Evolutionary conservation across 2,797 vertebrate genomes (phyloP).

Genomic region (Pangasius larnaudii): DNA sequence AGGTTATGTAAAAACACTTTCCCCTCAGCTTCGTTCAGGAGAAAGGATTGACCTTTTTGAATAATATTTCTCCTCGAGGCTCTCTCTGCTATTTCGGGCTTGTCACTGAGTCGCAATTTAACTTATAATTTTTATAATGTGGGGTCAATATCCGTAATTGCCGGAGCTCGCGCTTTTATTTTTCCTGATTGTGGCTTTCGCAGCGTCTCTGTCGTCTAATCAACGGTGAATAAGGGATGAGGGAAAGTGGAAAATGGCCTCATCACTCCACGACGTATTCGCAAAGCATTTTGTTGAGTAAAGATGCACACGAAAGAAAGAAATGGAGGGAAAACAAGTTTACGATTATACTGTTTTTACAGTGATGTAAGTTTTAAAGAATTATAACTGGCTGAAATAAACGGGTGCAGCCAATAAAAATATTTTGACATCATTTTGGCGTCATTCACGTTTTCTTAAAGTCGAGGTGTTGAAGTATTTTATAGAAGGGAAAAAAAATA

Average conservation of each 20-base stretch:
- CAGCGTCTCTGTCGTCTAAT: constrained; percentile 23
- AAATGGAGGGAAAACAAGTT: neutral
- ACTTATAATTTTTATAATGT: neutral
- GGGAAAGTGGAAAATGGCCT: constrained; percentile 20
- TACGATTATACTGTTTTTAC: too few species aligned
- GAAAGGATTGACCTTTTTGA: neutral
- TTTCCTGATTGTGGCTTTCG: constrained; percentile 30
- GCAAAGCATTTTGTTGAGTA: neutral
- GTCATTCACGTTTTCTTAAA: neutral
- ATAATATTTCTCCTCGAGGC: neutral
- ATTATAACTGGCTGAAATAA: neutral
- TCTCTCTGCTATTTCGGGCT: neutral
- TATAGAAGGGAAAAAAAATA: neutral
- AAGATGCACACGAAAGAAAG: neutral
- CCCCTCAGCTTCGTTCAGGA: neutral
- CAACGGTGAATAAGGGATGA: constrained; percentile 30
- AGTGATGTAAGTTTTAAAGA: neutral
- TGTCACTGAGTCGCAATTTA: neutral
- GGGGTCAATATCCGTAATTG: constrained; percentile 16
- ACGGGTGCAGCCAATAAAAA: neutral
- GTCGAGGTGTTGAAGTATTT: neutral
- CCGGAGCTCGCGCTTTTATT: neutral
- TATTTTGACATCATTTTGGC: neutral
- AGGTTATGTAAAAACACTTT: neutral
- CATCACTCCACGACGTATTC: constrained; percentile 4